These are phyloP conservation scores for Anadara kagoshimensis DNA, from an alignment of 1,140 invertebrate genomes.

Conservation along the genomic window DNA sequence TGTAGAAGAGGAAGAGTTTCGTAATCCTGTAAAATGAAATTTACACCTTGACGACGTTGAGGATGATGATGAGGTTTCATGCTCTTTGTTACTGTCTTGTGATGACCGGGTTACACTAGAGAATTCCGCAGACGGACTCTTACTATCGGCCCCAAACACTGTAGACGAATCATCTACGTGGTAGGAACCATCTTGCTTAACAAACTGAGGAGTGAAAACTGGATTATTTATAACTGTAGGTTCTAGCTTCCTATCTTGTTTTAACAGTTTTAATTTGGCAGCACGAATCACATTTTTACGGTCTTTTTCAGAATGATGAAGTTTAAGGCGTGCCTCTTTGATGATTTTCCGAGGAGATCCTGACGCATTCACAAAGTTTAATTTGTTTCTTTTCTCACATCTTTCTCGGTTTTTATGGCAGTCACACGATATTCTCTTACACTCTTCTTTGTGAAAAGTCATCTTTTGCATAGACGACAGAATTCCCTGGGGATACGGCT, in stretches of 20 bases:
- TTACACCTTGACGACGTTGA: no score
- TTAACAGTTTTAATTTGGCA: slow-evolving; percentile 52
- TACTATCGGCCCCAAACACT: no score
- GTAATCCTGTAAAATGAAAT: no score
- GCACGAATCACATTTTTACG: slow-evolving; percentile 56
- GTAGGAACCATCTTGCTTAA: no score
- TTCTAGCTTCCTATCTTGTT: slow-evolving; percentile 30
- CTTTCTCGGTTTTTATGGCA: slow-evolving; percentile 42
- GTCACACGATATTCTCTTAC: slow-evolving; percentile 47
- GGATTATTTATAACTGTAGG: slow-evolving; percentile 2
- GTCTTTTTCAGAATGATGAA: slow-evolving; percentile 62
- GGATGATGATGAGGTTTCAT: no score
- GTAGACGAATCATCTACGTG: no score
- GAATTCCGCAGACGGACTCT: no score
- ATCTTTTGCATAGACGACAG: slow-evolving; percentile 55
- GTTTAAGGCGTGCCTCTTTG: slow-evolving; percentile 58
- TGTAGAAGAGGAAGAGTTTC: no score
- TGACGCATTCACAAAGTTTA: slow-evolving; percentile 51
- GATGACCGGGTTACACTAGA: no score
- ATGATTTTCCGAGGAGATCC: slow-evolving; percentile 45
- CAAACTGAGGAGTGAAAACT: neutral
- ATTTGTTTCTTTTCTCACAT: slow-evolving; percentile 32
- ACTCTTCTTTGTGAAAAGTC: slow-evolving; percentile 48
- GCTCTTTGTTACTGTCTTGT: no score
- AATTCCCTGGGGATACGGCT: slow-evolving; percentile 57